Percentiles rank a stretch among this genome's conserved stretches.
Evolutionary conservation across 2,888 invertebrate genomes (phyloP).

Genomic region (Neoscelio sp.): DNA sequence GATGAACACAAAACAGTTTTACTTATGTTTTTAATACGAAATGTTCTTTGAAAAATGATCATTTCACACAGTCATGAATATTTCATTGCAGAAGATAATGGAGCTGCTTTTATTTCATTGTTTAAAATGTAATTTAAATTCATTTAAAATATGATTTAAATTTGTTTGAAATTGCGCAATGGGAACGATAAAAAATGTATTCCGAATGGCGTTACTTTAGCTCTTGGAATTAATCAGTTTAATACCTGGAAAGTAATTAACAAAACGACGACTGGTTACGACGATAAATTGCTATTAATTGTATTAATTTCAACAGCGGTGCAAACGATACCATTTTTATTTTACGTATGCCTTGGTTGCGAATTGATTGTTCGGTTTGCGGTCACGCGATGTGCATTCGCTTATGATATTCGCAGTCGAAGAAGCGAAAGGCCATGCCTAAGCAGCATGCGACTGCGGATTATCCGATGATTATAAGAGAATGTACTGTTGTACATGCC

Average conservation of each 20-base stretch:
- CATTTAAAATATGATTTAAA: slow-evolving; percentile 1
- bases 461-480: slow-evolving; percentile 64
- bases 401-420: slow-evolving; percentile 31
- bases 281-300: slow-evolving; percentile 39
- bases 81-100: slow-evolving; percentile 23
- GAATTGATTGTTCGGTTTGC: slow-evolving; percentile 64
- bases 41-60: slow-evolving; percentile 3
- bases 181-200: too few relatives aligned
- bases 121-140: not conserved
- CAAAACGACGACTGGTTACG: not conserved
- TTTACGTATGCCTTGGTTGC: slow-evolving; percentile 42
- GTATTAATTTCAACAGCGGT: slow-evolving; percentile 16
- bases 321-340: slow-evolving; percentile 46
- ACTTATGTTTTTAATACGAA: slow-evolving; percentile 6
- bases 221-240: not conserved
- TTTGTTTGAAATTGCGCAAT: slow-evolving; percentile 4
- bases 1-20: not conserved
- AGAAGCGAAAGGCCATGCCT: slow-evolving; percentile 62
- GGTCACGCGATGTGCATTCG: slow-evolving; percentile 59
- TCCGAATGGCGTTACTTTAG: too few relatives aligned
- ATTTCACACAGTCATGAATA: not conserved
- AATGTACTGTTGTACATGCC: slow-evolving; percentile 66
- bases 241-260: too few relatives aligned
- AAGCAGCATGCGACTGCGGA: slow-evolving; percentile 32
- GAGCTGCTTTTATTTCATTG: not conserved